Conservation (phyloP, 2,888 invertebrate species). For the Lasius platythorax region DNA sequence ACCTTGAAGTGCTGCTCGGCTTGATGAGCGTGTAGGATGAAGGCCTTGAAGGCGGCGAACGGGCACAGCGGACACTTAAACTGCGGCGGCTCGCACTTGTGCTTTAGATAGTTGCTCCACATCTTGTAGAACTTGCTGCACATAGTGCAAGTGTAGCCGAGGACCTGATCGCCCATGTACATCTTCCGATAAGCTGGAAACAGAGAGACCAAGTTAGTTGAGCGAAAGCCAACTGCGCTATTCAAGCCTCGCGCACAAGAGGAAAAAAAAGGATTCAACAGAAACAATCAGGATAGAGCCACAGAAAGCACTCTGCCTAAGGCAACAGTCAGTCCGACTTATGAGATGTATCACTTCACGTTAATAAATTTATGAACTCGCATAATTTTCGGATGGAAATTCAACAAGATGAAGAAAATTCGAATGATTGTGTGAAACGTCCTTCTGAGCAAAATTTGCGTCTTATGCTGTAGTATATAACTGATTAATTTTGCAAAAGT, state of each 20-base stretch:
- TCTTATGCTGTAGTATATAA: background rate
- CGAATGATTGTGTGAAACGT: conserved; percentile 1
- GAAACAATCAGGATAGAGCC: conserved; percentile 38
- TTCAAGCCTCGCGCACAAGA: conserved; percentile 19
- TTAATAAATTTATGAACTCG: background rate
- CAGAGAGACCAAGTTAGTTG: conserved; percentile 74
- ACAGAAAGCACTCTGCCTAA: conserved; percentile 53
- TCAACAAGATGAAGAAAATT: conserved; percentile 15
- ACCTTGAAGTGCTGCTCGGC: conserved; percentile 85
- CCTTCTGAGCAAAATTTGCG: background rate
- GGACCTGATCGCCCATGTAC: conserved; percentile 85
- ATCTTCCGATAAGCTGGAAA: conserved; percentile 85
- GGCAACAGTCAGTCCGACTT: conserved; percentile 15
- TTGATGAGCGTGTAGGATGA: conserved; percentile 85
- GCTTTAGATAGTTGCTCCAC: conserved; percentile 86
- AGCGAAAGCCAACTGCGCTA: background rate
- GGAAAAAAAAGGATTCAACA: conserved; percentile 24
- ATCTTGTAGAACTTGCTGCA: conserved; percentile 86
- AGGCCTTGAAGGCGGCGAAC: conserved; percentile 85
- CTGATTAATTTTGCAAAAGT: background rate
- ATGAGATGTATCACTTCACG: conserved; percentile 31
- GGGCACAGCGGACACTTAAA: conserved; percentile 85
- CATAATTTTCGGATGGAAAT: background rate
- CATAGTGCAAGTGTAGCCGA: conserved; percentile 85
- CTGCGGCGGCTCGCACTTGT: conserved; percentile 85